Base-by-base conservation (phyloP, 2,888 invertebrate genomes). In the Temnothorax rugatulus region DNA sequence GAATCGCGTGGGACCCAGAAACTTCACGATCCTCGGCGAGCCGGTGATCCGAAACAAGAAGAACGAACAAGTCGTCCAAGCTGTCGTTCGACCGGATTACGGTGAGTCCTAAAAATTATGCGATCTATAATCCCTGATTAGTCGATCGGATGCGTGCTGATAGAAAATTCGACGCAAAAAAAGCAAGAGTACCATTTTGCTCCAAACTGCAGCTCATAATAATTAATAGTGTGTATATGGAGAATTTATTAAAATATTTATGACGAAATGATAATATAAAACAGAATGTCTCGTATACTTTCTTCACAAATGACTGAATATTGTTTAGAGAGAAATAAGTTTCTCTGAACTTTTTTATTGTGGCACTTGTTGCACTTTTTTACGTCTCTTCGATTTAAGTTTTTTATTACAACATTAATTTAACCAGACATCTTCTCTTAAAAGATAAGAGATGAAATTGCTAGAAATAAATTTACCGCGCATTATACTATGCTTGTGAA, bases 1-100 rank as follows among this genome's bases (percentile, higher is more conserved):
- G 93, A 95, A 95, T 92, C 95, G 95, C 90, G 95, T 95, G 91
- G 96, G 96, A 91, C 95, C 95, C 91, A 96, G 96, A 94, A 96
- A 96, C 94, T 96, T 96, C 94, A 95, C 95, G 88, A 95, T 96
- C 88, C 95, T 95, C 90, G 96, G 96, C 89, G 95, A 95, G 93
- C 96, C 96, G 87, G 96, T 96, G 90, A 92, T 94, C 84, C 94
- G 94, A 89, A 94, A 93, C 92, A 94, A 94, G 92, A 94, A 94
- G 91, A 94, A 95, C 91, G 95, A 94, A 91, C 94, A 94, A 90
- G 94, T 94, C 88, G 94, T 95, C 68, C 94, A 94, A 90, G 94
- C 95, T 89, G 95, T 95, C 91, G 91, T 94, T 92, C 94, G 95
- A 90, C 94, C 95, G 87, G 95, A 95, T 92, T 95, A 95, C 91